Evolutionary conservation across 2,797 vertebrate species (phyloP).

Genomic region (Anisognathus igniventris): DNA sequence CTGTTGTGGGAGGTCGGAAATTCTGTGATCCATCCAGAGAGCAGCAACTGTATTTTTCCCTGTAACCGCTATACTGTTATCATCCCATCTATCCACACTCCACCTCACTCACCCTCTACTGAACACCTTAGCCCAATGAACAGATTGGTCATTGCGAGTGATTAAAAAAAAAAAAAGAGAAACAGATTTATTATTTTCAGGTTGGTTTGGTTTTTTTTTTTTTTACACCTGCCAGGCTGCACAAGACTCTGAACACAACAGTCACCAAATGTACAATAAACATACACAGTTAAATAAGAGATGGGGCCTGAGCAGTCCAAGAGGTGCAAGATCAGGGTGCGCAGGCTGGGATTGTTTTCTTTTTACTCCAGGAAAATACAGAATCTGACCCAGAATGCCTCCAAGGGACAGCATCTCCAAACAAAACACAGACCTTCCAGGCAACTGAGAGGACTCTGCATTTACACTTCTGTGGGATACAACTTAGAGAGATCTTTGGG

Average conservation of each 20-base stretch:
- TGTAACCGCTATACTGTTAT: not conserved
- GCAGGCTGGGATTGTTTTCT: not conserved
- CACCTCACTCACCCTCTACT: not conserved
- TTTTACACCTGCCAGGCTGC: conserved; percentile 50
- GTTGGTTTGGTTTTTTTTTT: not conserved
- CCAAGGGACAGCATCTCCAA: not conserved
- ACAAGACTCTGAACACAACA: conserved; percentile 72
- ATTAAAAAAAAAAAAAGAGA: not conserved
- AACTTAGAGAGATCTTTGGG: not conserved
- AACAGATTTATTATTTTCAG: conserved; percentile 63
- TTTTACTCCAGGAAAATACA: not conserved
- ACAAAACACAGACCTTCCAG: fast-evolving
- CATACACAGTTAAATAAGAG: conserved; percentile 75
- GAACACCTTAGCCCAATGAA: not conserved
- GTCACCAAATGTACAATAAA: conserved; percentile 72
- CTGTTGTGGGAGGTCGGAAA: not conserved
- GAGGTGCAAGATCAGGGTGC: not conserved
- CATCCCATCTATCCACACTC: not conserved
- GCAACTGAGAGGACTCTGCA: not conserved
- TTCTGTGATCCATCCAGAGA: not conserved
- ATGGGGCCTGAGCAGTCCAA: conserved; percentile 1
- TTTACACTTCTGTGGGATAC: not conserved
- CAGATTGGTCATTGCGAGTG: fast-evolving
- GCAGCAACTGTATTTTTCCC: not conserved
- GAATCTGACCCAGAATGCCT: not conserved